Base-by-base conservation (phyloP, 2,113 vertebrate species). In the Cyprinodon brontotheroides region DNA sequence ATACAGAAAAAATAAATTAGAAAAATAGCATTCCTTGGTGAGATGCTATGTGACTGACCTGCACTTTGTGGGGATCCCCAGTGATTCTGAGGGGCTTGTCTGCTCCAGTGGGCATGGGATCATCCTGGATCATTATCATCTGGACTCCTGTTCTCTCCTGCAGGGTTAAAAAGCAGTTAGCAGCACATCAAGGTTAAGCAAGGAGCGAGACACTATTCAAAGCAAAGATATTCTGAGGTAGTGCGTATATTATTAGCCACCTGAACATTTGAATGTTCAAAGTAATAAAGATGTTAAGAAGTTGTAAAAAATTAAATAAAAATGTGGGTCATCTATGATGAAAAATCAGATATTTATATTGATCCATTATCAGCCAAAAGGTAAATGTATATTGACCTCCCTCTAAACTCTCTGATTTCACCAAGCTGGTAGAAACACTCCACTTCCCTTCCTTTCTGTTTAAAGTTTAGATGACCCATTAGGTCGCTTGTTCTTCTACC, bases 41-140 rank as follows among this genome's bases (percentile, higher is more conserved):
- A 73, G 68, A 63, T 70, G 40, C 10, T 74, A 64, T 36, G 36
- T 63, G 20, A 84, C 83, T 7, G 47, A 97, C 97, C 97, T 99
- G 97, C 12, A 99, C 97, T 98, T 99, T 99, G 90, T 96, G 98
- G 45, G 96, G 96, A 90, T 99, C 98, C 78, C 98, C 98, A 37
- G 97, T 96, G 93, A 99, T 98, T 85, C 98, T 96, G 81, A 99
- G 95, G 77, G 97, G 97, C 92, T 99, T 99, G 92, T 99, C 98
- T 66, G 97, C 96, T 87, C 98, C 98, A 1, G 97, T 99, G 20
- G 97, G 97, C 92, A 98, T 92, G 0, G 97, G 97, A 78, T 98
- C 98, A 1, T 98, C 97, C 91, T 99, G 98, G 92, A 99, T 99
- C 97, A 99, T 99, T 57, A 99, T 96, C 98, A 99, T 99, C 91